Percentiles rank a stretch among this genome's conserved stretches.
phyloP scores from a whole-genome alignment of 2,888 invertebrate genomes.

The Cataglyphis rosenhaueri region DNA sequence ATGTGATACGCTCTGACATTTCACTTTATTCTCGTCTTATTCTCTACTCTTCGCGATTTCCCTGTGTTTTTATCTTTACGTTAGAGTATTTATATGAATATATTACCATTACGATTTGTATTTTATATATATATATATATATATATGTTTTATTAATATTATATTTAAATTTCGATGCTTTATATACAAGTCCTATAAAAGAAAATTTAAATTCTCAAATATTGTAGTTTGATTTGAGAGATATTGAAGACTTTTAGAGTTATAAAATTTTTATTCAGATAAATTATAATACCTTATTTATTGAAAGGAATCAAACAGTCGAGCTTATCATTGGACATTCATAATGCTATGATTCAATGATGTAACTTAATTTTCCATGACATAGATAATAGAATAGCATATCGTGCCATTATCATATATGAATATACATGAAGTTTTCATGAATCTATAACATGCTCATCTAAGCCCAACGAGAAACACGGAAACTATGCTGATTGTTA shows the following conservation, averaged over 20 bases:
- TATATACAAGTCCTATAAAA: not conserved
- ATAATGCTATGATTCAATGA: not conserved
- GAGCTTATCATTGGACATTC: not conserved
- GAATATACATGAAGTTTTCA: not conserved
- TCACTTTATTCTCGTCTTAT: not conserved
- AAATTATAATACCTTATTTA: not conserved
- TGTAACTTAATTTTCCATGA: not conserved
- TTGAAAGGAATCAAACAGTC: not conserved
- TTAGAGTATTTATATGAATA: not conserved
- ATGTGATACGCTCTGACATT: constrained; percentile 6
- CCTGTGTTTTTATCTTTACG: not conserved
- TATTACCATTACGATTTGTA: not conserved
- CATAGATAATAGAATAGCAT: not conserved
- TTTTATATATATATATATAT: not conserved
- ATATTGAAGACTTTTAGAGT: not conserved
- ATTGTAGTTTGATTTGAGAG: not conserved
- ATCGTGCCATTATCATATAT: not conserved
- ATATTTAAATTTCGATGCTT: not conserved
- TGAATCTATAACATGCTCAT: not conserved
- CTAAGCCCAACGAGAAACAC: not conserved
- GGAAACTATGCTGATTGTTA: constrained; percentile 27
- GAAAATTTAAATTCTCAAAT: not conserved
- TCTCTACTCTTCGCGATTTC: not conserved
- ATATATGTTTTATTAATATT: not conserved
- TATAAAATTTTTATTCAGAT: not conserved